These are phyloP conservation scores for Yponomeuta plumbellus DNA, from an alignment of 2,888 invertebrate genomes.

Conservation along the genomic window DNA sequence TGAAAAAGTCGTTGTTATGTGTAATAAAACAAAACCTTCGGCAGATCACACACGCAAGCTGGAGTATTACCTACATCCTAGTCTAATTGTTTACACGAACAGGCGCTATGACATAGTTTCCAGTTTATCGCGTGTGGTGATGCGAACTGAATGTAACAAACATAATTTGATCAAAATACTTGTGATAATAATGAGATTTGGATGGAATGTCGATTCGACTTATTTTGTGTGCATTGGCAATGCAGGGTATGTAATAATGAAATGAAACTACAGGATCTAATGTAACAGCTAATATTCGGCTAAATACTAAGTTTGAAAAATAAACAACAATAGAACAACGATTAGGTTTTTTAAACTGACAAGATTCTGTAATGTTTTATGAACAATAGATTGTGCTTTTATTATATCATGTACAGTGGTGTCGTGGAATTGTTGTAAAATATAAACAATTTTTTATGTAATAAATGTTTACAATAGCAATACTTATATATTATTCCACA, in stretches of 20 bases:
- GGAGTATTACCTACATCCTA: too few relatives aligned
- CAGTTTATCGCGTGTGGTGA: too few relatives aligned
- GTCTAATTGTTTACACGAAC: too few relatives aligned
- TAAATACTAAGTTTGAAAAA: constrained; percentile 11
- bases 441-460: background rate
- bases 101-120: too few relatives aligned
- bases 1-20: too few relatives aligned
- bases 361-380: background rate
- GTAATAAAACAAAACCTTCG: too few relatives aligned
- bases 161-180: background rate
- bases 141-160: background rate
- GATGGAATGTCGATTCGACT: background rate
- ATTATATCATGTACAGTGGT: background rate
- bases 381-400: background rate
- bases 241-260: background rate
- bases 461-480: background rate
- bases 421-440: background rate
- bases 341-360: background rate
- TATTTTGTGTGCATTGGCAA: background rate
- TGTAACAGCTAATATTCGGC: constrained; percentile 11
- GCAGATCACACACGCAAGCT: too few relatives aligned
- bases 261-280: background rate
- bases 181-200: background rate
- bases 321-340: constrained; percentile 13
- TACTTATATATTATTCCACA: background rate